Evolutionary conservation across 2,888 invertebrate species (phyloP), one percentile per base, ranked within the genome.

Genomic region (Ramazzottius varieornatus): DNA sequence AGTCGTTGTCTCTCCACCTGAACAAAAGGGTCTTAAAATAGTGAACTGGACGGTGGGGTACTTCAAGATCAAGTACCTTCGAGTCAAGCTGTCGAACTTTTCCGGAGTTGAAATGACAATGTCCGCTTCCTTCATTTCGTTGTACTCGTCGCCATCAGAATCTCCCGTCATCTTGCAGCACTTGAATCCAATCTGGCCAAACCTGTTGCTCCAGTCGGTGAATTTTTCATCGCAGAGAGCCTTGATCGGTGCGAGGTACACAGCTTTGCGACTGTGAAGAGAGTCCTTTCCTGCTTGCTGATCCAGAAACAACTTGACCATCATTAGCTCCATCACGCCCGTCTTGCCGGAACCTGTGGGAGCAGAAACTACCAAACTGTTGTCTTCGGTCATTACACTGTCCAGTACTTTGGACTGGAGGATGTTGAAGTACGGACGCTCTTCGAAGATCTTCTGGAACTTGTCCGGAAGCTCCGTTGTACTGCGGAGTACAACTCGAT

Each of bases 291-390:
- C 32, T 16, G 16, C 33, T 46, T 29, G 63, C 29, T 66, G 71
- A 46, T 80, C 77, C 75, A 82, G 81, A 2, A 86, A 73, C 34
- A 84, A 73, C 66, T 82, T 79, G 0, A 86, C 78, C 67, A 88
- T 83, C 0, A 86, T 85, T 75, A 88, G 78, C 79, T 88, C 87
- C 75, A 87, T 86, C n/a, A 86, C 77, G 32, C 82, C 84, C 0
- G 87, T 88, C 76, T 88, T 88, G 1, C 87, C 88, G 1, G 86
- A 85, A 1, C 86, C 87, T 1, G 87, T 88, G 0, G 87, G 87
- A 0, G 87, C 85, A 68, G 85, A 83, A 1, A 87, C 79, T 8
- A 86, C 85, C 67, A 87, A 73, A 0, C 85, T 82, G 71, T 81
- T 81, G 75, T 86, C 85, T 81, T 75, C 71, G 67, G 76, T 74